phyloP scores from a whole-genome alignment of 2,888 invertebrate species.

The Neuroscelio doddi region DNA sequence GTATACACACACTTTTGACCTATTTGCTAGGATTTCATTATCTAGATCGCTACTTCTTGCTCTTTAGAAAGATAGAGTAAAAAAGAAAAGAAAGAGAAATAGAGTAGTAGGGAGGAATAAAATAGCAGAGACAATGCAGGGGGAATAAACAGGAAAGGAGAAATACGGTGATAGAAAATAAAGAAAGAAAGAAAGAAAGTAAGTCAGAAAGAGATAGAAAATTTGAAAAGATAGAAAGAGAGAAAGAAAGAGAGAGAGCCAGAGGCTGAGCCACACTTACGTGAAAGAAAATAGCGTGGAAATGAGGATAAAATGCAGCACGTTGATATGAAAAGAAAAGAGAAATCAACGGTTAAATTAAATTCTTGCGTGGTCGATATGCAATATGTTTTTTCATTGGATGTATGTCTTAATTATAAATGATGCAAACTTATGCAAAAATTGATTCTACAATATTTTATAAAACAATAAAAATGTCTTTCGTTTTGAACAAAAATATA shows the following conservation, averaged over 20 bases:
- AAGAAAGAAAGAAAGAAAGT: constrained; percentile 34
- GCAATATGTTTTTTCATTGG: constrained; percentile 22
- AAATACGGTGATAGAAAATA: constrained; percentile 30
- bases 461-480: too few relatives aligned
- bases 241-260: too few relatives aligned
- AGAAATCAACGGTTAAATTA: constrained; percentile 65
- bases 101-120: constrained; percentile 25
- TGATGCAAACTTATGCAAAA: constrained; percentile 35
- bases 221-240: too few relatives aligned
- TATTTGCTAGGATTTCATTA: constrained; percentile 46
- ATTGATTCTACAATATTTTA: too few relatives aligned
- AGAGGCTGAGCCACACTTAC: constrained; percentile 67
- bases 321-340: constrained; percentile 67
- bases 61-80: constrained; percentile 43
- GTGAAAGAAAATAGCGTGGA: constrained; percentile 71
- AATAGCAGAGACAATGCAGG: constrained; percentile 38
- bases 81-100: constrained; percentile 31
- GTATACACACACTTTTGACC: constrained; percentile 46
- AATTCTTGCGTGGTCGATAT: constrained; percentile 51
- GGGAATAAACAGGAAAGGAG: constrained; percentile 26
- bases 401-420: constrained; percentile 50
- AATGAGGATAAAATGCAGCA: constrained; percentile 71
- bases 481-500: too few relatives aligned
- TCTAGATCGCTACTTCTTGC: constrained; percentile 47
- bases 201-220: constrained; percentile 37